phyloP scores from a whole-genome alignment of 2,888 invertebrate genomes.

The Zele albiditarsus region DNA sequence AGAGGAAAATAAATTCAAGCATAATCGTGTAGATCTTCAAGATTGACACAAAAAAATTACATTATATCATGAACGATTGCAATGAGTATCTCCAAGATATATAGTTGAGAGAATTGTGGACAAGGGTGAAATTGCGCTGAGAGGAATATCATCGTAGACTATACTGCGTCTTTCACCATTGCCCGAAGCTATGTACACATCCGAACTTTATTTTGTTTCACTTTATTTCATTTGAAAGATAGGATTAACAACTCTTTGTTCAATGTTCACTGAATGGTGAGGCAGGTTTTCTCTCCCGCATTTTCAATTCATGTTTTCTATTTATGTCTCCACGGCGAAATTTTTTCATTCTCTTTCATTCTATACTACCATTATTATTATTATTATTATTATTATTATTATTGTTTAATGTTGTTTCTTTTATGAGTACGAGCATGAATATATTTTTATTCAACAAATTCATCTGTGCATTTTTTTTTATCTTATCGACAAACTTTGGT shows the following conservation, averaged over 20 bases:
- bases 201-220: background rate
- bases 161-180: background rate
- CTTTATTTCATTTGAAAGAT: background rate
- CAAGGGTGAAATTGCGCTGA: background rate
- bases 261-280: background rate
- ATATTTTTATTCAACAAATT: too few relatives aligned
- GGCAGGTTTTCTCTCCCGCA: background rate
- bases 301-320: background rate
- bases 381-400: background rate
- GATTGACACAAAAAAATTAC: background rate
- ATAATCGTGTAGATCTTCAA: background rate
- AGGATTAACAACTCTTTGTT: conserved; percentile 4
- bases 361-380: background rate
- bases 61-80: background rate
- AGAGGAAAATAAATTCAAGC: background rate
- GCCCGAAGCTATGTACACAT: background rate
- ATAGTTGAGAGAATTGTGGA: background rate
- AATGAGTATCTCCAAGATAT: background rate
- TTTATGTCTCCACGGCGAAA: background rate
- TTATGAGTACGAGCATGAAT: too few relatives aligned
- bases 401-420: too few relatives aligned
- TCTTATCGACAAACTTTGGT: too few relatives aligned
- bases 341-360: background rate
- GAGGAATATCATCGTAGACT: background rate
- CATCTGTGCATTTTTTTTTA: background rate